A percentile compares a stretch with the other conserved stretches of the same genome.
phyloP scores from a whole-genome alignment of 2,113 vertebrate species.

The Columba janthina region DNA sequence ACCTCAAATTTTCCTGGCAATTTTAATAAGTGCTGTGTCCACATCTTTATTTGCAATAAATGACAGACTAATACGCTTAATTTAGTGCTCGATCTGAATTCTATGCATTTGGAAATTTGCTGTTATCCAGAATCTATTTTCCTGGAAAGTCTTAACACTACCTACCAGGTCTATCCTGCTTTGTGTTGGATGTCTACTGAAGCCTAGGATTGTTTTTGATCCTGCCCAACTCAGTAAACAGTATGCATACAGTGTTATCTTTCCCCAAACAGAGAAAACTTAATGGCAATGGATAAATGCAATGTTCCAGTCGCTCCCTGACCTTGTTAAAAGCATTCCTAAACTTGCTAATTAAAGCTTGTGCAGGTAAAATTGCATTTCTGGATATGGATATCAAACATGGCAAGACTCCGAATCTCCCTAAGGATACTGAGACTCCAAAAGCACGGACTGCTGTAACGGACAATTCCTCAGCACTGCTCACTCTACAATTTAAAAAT shows the following conservation, averaged over 20 bases:
- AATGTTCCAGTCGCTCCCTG: neutral
- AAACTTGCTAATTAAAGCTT: conserved; percentile 11
- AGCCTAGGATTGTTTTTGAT: neutral
- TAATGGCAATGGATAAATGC: neutral
- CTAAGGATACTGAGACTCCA: neutral
- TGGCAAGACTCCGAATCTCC: conserved; percentile 4
- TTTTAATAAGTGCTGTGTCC: neutral
- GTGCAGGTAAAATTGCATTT: conserved; percentile 21
- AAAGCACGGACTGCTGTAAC: neutral
- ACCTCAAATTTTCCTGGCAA: neutral
- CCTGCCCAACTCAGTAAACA: neutral
- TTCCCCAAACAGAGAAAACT: neutral
- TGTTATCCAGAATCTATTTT: neutral
- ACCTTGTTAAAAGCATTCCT: neutral
- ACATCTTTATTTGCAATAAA: neutral
- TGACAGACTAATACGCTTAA: neutral
- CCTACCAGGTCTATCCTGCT: neutral
- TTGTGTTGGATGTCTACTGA: neutral
- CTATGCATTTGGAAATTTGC: neutral
- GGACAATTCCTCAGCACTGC: neutral
- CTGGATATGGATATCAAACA: neutral
- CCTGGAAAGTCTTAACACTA: neutral
- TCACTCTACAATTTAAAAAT: neutral
- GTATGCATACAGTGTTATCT: neutral
- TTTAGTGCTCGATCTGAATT: neutral